phyloP scores from a whole-genome alignment of 2,797 vertebrate species.

The Halcyon leucocephala region DNA sequence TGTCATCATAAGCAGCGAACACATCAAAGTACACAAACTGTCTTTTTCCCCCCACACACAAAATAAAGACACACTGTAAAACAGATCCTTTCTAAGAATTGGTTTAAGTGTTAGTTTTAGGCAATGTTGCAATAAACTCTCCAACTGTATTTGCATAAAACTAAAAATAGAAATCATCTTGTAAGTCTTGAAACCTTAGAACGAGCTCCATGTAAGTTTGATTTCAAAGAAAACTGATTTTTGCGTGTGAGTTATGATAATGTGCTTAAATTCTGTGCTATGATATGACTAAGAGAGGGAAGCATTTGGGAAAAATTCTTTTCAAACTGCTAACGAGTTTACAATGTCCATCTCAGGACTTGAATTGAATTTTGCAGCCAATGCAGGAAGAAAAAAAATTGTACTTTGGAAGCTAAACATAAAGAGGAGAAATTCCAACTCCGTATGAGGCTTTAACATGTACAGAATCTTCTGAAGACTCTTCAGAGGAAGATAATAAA shows the following conservation, averaged over 20 bases:
- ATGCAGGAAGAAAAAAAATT: background rate
- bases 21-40: background rate
- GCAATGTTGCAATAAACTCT: background rate
- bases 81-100: background rate
- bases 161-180: background rate
- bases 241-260: background rate
- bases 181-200: background rate
- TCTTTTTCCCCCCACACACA: too few species aligned
- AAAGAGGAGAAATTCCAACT: background rate
- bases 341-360: background rate
- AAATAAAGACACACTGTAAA: background rate
- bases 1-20: background rate
- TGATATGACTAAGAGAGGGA: background rate
- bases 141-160: background rate
- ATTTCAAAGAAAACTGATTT: background rate
- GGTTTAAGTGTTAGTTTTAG: background rate
- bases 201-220: background rate
- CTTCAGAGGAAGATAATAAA: background rate
- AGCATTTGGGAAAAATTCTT: constrained; percentile 4
- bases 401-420: background rate
- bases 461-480: background rate
- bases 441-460: background rate
- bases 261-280: background rate
- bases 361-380: background rate
- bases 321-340: background rate